Base-by-base conservation (phyloP, 2,888 invertebrate species). In the Drosophila niveifrons region DNA sequence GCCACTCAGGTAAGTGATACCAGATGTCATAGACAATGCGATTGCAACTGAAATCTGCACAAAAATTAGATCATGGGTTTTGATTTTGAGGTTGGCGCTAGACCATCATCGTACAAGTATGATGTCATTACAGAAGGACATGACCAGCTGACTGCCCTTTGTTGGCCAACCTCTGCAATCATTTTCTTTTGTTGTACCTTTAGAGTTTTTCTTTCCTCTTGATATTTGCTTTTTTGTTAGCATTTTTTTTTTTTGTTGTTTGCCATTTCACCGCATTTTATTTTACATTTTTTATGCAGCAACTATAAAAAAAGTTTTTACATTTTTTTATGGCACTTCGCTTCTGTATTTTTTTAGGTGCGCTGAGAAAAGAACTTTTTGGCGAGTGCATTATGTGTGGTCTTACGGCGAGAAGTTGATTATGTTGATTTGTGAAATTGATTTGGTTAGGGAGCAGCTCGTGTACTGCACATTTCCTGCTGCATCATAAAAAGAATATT, bases 351-450 rank as follows among this genome's bases (percentile, higher is more conserved):
- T 78, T 48, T 23, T 23, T 6, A 23, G 23, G 36, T 23, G 34
- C 65, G 65, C 43, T 56, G 70, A 65, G 66, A 79, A 82, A 82
- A 78, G 65, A 77, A 80, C 81, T 71, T 82, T 74, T 57, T 58
- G 66, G 75, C 66, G 43, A 88, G 85, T 85, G 88, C 89, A 89
- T 89, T 88, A 80, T 83, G 80, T 74, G 70, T 68, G 78, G 81
- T 75, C 81, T 88, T 77, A 88, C 81, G 69, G 81, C 78, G 78
- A 73, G 78, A 73, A 89, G 86, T 88, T 87, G 81, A 81, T 90
- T 86, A 88, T 81, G 88, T 89, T 88, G 87, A 89, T 88, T 88
- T 90, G 89, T 78, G 81, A 71, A 88, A 90, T 88, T 85, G 79
- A 81, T 88, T 82, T 62, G 72, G 70, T 58, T 50, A 7, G 44